Conservation (phyloP, 1,140 invertebrate species). For the Chrysomallon squamiferum region DNA sequence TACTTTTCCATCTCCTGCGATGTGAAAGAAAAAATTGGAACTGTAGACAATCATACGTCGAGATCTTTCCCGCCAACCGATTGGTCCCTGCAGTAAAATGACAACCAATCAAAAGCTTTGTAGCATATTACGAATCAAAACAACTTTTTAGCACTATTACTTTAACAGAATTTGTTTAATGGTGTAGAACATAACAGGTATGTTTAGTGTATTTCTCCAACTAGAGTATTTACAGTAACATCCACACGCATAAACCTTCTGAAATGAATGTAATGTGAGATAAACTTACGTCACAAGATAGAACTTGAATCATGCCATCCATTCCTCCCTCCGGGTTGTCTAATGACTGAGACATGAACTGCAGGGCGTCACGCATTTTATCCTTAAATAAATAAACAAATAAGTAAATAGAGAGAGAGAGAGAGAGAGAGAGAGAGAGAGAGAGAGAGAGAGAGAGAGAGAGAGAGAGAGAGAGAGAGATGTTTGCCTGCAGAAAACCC, state of each 20-base stretch:
- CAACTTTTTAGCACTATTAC: too few relatives aligned
- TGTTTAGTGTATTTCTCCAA: too few relatives aligned
- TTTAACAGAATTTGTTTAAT: too few relatives aligned
- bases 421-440: too few relatives aligned
- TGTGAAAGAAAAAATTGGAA: slow-evolving; percentile 97
- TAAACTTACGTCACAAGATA: slow-evolving; percentile 76
- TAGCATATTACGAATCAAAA: too few relatives aligned
- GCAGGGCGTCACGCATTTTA: slow-evolving; percentile 62
- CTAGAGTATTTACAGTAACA: too few relatives aligned
- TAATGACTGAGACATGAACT: slow-evolving; percentile 90
- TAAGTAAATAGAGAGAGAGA: background rate
- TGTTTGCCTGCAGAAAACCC: too few relatives aligned
- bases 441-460: too few relatives aligned
- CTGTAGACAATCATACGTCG: slow-evolving; percentile 94
- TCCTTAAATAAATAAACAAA: slow-evolving; percentile 49
- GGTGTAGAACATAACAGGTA: too few relatives aligned
- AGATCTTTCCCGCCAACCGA: slow-evolving; percentile 89
- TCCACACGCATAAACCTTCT: too few relatives aligned
- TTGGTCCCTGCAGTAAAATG: slow-evolving; percentile 38
- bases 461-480: background rate
- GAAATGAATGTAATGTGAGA: too few relatives aligned
- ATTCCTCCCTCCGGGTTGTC: slow-evolving; percentile 99
- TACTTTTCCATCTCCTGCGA: slow-evolving; percentile 93
- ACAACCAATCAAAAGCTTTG: too few relatives aligned
- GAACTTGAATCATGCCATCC: slow-evolving; percentile 98